phyloP scores from a whole-genome alignment of 2,797 vertebrate species.

The Poecilia picta region DNA sequence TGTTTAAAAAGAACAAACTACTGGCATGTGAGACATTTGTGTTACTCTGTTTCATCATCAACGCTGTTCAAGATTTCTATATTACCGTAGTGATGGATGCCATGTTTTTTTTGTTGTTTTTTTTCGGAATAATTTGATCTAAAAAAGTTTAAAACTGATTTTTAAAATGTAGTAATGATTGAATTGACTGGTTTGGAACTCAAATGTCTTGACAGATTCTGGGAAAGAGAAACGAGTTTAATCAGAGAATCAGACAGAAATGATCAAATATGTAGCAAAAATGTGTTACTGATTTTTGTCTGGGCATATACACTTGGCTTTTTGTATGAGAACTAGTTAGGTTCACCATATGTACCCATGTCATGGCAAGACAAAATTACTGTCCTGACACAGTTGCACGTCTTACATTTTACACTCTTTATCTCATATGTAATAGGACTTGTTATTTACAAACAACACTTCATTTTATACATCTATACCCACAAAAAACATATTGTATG shows the following conservation, averaged over 20 bases:
- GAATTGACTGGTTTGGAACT: conserved; percentile 4
- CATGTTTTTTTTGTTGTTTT: background rate
- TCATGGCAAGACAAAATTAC: background rate
- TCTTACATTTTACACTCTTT: background rate
- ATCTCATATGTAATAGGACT: background rate
- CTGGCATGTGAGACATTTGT: conserved; percentile 47
- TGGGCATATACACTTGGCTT: background rate
- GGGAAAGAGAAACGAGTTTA: background rate
- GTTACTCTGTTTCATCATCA: conserved; percentile 30
- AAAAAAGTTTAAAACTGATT: conserved; percentile 4
- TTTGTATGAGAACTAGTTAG: background rate
- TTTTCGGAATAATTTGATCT: background rate
- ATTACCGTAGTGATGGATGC: background rate
- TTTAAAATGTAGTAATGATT: conserved; percentile 11
- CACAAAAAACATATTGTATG: background rate
- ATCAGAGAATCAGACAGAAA: background rate
- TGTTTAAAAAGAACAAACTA: conserved; percentile 58
- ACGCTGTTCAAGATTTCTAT: conserved; percentile 13
- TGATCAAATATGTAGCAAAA: background rate
- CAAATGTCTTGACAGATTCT: background rate
- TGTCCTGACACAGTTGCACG: background rate
- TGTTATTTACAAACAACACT: background rate
- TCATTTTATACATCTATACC: background rate
- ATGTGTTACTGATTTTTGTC: background rate
- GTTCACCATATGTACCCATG: background rate